Evolutionary conservation across 2,113 vertebrate species (phyloP).

Genomic region (Lycaon pictus): DNA sequence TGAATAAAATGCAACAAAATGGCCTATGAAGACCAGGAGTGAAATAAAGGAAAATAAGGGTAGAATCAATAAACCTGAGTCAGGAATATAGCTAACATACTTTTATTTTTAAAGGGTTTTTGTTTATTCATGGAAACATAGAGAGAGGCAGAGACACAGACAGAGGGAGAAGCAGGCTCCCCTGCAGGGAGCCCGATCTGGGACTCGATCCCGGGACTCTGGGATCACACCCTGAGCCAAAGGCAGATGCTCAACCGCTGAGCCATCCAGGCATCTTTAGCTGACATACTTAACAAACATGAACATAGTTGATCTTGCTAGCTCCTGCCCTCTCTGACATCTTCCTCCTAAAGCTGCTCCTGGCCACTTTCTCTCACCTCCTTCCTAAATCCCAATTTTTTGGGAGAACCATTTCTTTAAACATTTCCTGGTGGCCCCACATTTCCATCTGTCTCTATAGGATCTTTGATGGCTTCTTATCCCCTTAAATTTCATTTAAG

Average conservation of each 20-base stretch:
- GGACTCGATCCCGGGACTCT: too few relatives aligned
- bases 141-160: too few relatives aligned
- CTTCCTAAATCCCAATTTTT: neutral
- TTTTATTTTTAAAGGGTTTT: too few relatives aligned
- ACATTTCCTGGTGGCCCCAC: neutral
- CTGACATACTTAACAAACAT: neutral
- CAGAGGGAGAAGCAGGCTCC: too few relatives aligned
- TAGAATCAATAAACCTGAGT: neutral
- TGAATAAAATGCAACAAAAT: neutral
- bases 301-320: neutral
- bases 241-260: too few relatives aligned
- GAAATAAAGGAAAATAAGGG: conserved; percentile 17
- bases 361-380: neutral
- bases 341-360: neutral
- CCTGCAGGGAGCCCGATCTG: too few relatives aligned
- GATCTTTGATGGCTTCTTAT: neutral
- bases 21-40: neutral
- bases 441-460: neutral
- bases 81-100: neutral
- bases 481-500: neutral
- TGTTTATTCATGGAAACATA: too few relatives aligned
- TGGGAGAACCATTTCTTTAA: conserved; percentile 11
- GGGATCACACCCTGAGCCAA: too few relatives aligned
- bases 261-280: too few relatives aligned
- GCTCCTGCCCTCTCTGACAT: neutral